Evolutionary conservation across 1,140 invertebrate species (phyloP), one percentile per base, ranked within the genome.

Genomic region (Schlechtendalia chinensis): DNA sequence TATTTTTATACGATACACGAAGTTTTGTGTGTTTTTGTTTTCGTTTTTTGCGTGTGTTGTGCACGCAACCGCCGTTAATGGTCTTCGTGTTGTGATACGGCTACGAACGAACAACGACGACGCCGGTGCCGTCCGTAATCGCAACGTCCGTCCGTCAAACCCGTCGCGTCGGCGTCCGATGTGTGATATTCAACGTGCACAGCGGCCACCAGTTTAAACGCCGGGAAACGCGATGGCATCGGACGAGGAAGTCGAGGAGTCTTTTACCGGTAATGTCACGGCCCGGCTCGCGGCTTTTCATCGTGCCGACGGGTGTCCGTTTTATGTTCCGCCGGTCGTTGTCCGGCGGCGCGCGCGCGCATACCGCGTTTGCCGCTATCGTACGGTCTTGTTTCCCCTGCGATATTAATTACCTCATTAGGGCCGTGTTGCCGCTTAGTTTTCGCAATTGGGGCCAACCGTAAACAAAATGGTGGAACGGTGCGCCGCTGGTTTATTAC

Each of bases 161-260:
- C 39, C 67, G 67, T 45, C 45, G 67, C 27, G 58, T 47, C 58
- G 22, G 56, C 58, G 22, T 79, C 75, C 75, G 22, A 79, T 63
- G 75, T 47, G 24, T n/a, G 56, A 56, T 75, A 74, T 77, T 45
- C 32, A 77, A 77, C 74, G 74, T 59, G 56, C 32, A 77, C 54
- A 47, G 56, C 72, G 54, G 72, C 53, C 24, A 22, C 74, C 54
- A 59, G 22, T 71, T 71, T 71, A 72, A n/a, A 54, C 81, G 81
- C 53, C 74, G 80, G 63, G 17, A 69, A 72, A 74, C 65, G 59
- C 82, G 56, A 92, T 93, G 91, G 91, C 91, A 84, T 93, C 91
- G 82, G 91, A 92, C 85, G 91, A 92, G 83, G 91, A 92, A 88
- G 88, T 92, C 84, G 91, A 92, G 84, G 91, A 92, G 84, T 91